These are phyloP conservation scores for Trematomus bernacchii DNA, from an alignment of 2,797 vertebrate genomes.

Conservation along the genomic window DNA sequence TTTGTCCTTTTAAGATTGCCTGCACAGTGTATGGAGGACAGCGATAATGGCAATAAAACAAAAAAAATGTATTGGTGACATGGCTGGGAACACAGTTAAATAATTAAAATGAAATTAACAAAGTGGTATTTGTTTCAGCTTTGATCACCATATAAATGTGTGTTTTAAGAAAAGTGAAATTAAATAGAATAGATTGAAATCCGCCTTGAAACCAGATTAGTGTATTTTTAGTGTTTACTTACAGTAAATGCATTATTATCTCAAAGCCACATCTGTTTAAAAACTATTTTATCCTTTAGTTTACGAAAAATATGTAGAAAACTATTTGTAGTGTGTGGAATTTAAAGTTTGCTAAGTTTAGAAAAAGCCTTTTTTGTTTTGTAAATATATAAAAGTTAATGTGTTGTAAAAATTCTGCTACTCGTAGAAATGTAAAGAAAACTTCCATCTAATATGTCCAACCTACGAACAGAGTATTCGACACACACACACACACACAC, in stretches of 20 bases:
- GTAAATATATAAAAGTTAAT: not conserved
- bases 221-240: not conserved
- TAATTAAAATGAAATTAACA: conserved; percentile 26
- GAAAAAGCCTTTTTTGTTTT: not conserved
- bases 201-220: not conserved
- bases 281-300: not conserved
- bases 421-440: not conserved
- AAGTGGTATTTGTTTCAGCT: conserved; percentile 1
- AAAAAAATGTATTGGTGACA: conserved; percentile 22
- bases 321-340: not conserved
- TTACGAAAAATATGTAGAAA: conserved; percentile 4
- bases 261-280: not conserved
- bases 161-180: conserved; percentile 20
- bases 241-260: conserved; percentile 9
- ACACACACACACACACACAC: not conserved
- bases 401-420: not conserved
- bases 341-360: not conserved
- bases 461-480: not conserved
- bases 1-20: conserved; percentile 27
- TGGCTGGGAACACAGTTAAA: conserved; percentile 14
- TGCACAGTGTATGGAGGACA: conserved; percentile 30
- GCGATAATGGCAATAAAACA: conserved; percentile 51
- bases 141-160: conserved; percentile 12
- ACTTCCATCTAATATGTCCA: not conserved
- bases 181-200: conserved; percentile 12